Percentiles rank a stretch among this genome's conserved stretches.
Conservation (phyloP, 2,797 vertebrate genomes). For the Sphaeramia orbicularis region DNA sequence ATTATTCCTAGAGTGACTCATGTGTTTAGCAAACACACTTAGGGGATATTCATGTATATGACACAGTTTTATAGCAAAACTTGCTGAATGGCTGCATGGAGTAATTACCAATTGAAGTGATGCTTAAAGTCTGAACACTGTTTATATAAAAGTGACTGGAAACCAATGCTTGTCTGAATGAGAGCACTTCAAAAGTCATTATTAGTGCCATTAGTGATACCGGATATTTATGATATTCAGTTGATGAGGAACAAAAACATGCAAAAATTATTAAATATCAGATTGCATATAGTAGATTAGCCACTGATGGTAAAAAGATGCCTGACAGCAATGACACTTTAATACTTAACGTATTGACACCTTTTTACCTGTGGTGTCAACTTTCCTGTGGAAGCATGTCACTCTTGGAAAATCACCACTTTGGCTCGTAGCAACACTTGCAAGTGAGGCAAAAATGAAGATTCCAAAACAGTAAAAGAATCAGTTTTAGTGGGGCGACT, state of each 20-base stretch:
- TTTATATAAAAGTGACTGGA: neutral
- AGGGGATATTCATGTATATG: constrained; percentile 5
- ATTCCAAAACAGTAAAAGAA: constrained; percentile 58
- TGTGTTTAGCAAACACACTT: constrained; percentile 13
- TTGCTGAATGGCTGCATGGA: neutral
- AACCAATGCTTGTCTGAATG: neutral
- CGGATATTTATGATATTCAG: neutral
- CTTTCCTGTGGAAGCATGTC: constrained; percentile 7
- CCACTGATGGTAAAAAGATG: neutral
- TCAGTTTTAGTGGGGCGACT: constrained; percentile 54
- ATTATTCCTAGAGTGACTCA: constrained; percentile 11
- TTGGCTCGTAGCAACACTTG: constrained; percentile 31
- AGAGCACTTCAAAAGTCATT: neutral
- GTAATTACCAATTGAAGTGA: too few relatives aligned
- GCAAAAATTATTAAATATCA: neutral
- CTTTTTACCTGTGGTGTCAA: constrained; percentile 11
- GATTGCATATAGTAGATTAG: neutral
- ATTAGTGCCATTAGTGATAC: neutral
- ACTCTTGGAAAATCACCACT: constrained; percentile 23
- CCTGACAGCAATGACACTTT: neutral
- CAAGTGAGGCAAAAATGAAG: constrained; percentile 47
- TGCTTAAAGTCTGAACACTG: too few relatives aligned
- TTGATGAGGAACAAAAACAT: too few relatives aligned
- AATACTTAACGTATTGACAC: neutral
- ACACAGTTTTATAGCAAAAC: neutral